Evolutionary conservation across 92 coral and sea anemone genomes (phyloP), one percentile per base, ranked within the genome.

Genomic region (Heliopora coerulea): DNA sequence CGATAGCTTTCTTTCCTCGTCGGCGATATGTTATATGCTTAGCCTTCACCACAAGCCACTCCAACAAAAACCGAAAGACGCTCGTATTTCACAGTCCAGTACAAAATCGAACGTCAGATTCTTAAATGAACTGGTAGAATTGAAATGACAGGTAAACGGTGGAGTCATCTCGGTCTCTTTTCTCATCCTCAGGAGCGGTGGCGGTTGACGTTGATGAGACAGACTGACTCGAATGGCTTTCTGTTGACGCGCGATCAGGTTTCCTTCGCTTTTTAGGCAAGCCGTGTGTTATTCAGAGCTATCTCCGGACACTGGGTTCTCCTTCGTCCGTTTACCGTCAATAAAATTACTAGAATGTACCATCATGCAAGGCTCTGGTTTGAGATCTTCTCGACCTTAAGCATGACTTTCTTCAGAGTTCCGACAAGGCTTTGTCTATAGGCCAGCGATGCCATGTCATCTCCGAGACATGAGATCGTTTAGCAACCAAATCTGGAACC

Each of bases 371-470:
- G 86, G 86, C 0, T 35, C 14, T 17, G 84, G 78, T 18, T 84
- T 79, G 62, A 79, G 79, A 18, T 12, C 33, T 56, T 70, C 49
- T 28, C 81, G 46, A 27, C 83, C 72, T 50, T 85, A 82, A 19
- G 72, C 83, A 13, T 75, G 80, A 68, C 82, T 83, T 58, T 77
- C 83, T 49, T 80, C 86, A 75, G 23, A 77, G 67, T 68, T 68
- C 78, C 42, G 86, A 73, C 35, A 86, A 60, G 42, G 69, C 50
- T 10, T 80, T 77, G 27, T 86, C 73, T 18, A 19, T 66, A 3
- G 84, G 86, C 81, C 89, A 82, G 68, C 64, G 82, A 42, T 77
- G 88, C 41, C 21, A 84, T 56, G 37, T 35, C 25, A 85, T 68
- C 10, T 66, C 31, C 28, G 32, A 8, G 14, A 81, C 86, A 60